Evolutionary conservation across 2,888 invertebrate species (phyloP), one percentile per base, ranked within the genome.

Genomic region (Lydus trimaculatus): DNA sequence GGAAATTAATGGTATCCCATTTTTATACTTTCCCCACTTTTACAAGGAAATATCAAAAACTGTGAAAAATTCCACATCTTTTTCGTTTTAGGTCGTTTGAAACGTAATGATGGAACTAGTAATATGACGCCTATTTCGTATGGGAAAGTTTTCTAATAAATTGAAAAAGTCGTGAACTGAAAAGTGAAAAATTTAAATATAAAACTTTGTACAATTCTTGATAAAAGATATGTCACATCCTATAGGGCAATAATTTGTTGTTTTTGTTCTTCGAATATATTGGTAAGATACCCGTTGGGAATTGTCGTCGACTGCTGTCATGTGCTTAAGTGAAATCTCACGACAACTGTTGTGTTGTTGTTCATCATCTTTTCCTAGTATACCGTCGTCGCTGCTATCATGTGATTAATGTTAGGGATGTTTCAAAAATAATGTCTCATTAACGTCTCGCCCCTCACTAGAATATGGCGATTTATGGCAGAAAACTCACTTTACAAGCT

Each of bases 371-470:
- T 48, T 20, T 20, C 17, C 2, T 13, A 43, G 11, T 13, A n/a
- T n/a, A 43, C 17, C 39, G 8, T 8, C 48, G 8, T 48, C 66
- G 36, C 61, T 65, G 71, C 75, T 77, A 73, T 75, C 73, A 71
- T 73, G 76, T 79, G 81, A 82, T 81, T 81, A 83, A 82, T 82
- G 81, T 76, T 70, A 67, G 76, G 78, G 76, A 80, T 81, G 81
- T 81, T 81, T 81, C 80, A 81, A 82, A 82, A 82, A 82, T 81
- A 82, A 81, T 81, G 82, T 83, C 83, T 83, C 82, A 82, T 83
- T 83, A 83, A 82, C 80, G 82, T 83, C 82, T 75, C 76, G 76
- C 74, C 76, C 76, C 75, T 68, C 64, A 74, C 75, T 75, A 72
- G 73, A 73, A 77, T 77, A 77, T 77, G 74, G 77, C 81, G 79